Conservation (phyloP, 2,113 vertebrate genomes). For the Tiliqua scincoides region DNA sequence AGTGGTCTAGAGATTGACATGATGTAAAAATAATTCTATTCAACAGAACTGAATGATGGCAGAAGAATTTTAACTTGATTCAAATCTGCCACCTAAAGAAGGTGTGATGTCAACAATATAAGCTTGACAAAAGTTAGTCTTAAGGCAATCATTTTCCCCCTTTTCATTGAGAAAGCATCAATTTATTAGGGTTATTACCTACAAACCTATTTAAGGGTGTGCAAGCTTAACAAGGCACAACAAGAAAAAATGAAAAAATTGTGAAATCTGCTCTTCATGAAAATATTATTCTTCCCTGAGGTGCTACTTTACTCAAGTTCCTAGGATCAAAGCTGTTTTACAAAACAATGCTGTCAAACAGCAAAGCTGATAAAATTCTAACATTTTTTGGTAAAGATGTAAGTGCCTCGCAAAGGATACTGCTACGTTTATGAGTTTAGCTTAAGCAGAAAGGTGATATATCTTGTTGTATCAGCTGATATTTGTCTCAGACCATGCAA, state of each 20-base stretch:
- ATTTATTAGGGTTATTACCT: not conserved
- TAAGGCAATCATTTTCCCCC: too few relatives aligned
- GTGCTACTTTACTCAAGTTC: not conserved
- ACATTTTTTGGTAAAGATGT: not conserved
- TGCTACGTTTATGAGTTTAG: not conserved
- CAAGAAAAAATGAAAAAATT: not conserved
- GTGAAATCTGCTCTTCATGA: not conserved
- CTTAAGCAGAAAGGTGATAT: not conserved
- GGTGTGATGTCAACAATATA: not conserved
- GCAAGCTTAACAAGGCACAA: not conserved
- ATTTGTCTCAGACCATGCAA: not conserved
- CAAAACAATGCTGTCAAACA: not conserved
- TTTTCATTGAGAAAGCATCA: not conserved
- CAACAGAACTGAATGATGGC: not conserved
- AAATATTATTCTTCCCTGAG: not conserved
- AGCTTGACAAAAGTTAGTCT: not conserved
- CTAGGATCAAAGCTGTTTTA: not conserved
- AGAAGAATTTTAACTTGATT: not conserved
- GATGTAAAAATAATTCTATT: not conserved
- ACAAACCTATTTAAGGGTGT: not conserved
- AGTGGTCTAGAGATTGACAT: constrained; percentile 3
- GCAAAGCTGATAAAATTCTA: not conserved
- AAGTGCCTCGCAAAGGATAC: not conserved
- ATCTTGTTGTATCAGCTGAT: not conserved
- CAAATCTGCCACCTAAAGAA: not conserved